These are phyloP conservation scores for Minunthozetes semirufus DNA, from an alignment of 2,888 invertebrate genomes.

Conservation along the genomic window DNA sequence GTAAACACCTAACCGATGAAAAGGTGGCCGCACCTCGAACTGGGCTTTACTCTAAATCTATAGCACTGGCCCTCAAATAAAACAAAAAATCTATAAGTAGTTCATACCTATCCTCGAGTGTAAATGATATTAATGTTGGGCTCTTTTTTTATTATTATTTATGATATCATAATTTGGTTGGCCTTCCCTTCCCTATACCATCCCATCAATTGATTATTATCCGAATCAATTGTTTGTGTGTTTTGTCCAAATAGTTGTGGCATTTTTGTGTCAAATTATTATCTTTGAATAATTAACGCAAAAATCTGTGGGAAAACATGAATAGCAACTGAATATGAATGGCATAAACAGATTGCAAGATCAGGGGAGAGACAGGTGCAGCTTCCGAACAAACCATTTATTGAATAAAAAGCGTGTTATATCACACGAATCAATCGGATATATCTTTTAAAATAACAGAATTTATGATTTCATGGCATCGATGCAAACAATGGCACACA, in stretches of 20 bases:
- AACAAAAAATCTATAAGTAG: not conserved
- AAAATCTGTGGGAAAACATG: conserved; percentile 7
- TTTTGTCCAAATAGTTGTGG: not conserved
- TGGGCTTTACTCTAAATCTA: not conserved
- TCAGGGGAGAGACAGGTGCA: conserved; percentile 10
- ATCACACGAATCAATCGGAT: conserved; percentile 15
- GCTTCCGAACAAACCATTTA: conserved; percentile 19
- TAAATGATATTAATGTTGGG: not conserved
- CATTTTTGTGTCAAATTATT: not conserved
- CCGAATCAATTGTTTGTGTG: conserved; percentile 17
- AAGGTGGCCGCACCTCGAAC: conserved; percentile 16
- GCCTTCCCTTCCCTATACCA: not conserved
- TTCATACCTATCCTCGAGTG: not conserved
- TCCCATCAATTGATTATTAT: no score
- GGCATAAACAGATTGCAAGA: not conserved
- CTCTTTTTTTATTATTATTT: not conserved
- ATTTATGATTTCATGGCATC: conserved; percentile 24
- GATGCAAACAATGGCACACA: conserved; percentile 1
- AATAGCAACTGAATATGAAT: not conserved
- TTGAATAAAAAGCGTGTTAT: conserved; percentile 12
- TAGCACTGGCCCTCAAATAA: not conserved
- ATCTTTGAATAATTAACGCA: not conserved
- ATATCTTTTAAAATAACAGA: conserved; percentile 6
- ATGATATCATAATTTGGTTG: not conserved
- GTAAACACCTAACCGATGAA: conserved; percentile 17